Evolutionary conservation across 2,797 vertebrate species (phyloP), one percentile per base, ranked within the genome.

Genomic region (Fistularia tabacaria): DNA sequence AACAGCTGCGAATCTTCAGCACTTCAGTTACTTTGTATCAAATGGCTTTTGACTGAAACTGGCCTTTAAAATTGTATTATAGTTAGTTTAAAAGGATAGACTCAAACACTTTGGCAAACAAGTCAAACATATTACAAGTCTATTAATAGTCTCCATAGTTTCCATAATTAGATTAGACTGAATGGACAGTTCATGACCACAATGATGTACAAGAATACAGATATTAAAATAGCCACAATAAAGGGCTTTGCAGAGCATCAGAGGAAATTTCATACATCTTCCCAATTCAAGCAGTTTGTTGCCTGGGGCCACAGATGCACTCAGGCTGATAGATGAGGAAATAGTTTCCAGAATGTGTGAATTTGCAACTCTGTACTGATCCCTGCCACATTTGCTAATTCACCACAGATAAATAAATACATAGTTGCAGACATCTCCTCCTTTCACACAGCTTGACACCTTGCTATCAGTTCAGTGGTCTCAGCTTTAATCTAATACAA

Each of bases 1-100:
- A 74, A 64, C 59, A 69, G 51, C 39, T 66, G 74, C 53, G 54
- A 50, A 64, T 71, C 71, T 66, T 65, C 38, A 50, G 61, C n/a
- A 6, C 57, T 67, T 13, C 39, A 69, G 49, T 69, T 64, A 79
- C 73, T 71, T 64, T 49, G 46, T 36, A 48, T 59, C 51, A 65
- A 67, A 62, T 74, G 54, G 59, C 73, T 72, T 36, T 38, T 10
- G 54, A 51, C 8, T 6, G 8, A 55, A 40, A 38, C 12, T 52
- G 47, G 54, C 59, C 57, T 62, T 75, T 73, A 47, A 69, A 66
- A 76, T 51, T 36, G 46, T 46, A 14, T 62, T 51, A 38, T 45
- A 37, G 49, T 59, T 46, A 14, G 38, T 64, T 76, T 59, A 58
- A 66, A 64, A 25, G 49, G 46, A 64, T 36, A 45, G 10, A 39